Evolutionary conservation across 2,888 invertebrate species (phyloP), one percentile per base, ranked within the genome.

Genomic region (Chesias legatella): DNA sequence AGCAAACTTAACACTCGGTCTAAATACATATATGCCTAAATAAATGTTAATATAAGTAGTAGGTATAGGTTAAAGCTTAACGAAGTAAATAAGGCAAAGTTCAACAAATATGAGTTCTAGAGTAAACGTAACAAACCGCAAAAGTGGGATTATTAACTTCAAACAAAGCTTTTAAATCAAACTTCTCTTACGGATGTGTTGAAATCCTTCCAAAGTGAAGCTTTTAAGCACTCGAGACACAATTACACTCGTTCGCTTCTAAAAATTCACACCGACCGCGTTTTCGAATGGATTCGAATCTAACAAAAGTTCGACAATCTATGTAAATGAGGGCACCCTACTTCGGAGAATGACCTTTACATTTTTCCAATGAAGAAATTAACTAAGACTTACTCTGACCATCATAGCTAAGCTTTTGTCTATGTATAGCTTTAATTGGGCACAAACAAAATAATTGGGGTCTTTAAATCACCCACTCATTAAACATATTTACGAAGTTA

Each of bases 211-310:
- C 54, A 63, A 71, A 71, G 69, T 67, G 73, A 76, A 79, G 78
- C 78, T 78, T 79, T 79, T 73, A 77, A 73, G 62, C 73, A 67
- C 76, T 79, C 58, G 63, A 76, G 62, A 62, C 58, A 64, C 69
- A 76, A 76, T 79, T 73, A 74, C 67, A 69, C 62, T 57, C 48
- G 55, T 56, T 59, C 58, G 61, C 62, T 63, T 54, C 61, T 60
- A 69, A 74, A 70, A 70, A 67, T 72, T 67, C 63, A 56, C 62
- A 63, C 62, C 60, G 58, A 59, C 62, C 60, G 62, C 59, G 53
- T 62, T 67, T 65, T 53, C 60, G 48, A 58, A 57, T 58, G 60
- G 61, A 58, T 58, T 65, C 54, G 51, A 61, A 60, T 58, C 62
- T 65, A 67, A 66, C 67, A 67, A 63, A 69, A 68, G 64, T 70